These are phyloP conservation scores for Corythornis cristatus DNA, from an alignment of 2,113 vertebrate species.

Conservation along the genomic window DNA sequence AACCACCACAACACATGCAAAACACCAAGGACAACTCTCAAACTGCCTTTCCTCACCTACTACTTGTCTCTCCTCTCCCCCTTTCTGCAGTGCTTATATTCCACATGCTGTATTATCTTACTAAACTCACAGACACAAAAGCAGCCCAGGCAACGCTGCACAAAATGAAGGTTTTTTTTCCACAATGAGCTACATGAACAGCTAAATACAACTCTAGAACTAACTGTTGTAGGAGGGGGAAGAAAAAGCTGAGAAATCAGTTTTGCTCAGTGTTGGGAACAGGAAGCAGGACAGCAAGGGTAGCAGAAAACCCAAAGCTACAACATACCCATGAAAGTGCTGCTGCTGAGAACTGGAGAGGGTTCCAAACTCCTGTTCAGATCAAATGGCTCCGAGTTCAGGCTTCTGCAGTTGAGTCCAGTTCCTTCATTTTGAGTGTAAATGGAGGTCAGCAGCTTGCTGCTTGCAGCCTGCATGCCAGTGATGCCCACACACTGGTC, in stretches of 20 bases:
- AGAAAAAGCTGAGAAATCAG: not conserved
- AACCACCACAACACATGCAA: not conserved
- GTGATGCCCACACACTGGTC: conserved; percentile 61
- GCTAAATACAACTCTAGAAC: not conserved
- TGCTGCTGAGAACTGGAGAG: conserved; percentile 17
- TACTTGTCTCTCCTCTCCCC: not conserved
- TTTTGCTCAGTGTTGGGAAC: not conserved
- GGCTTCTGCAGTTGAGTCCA: conserved; percentile 53
- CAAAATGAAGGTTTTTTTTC: not conserved
- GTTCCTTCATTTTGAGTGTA: conserved; percentile 72
- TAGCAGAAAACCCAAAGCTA: not conserved
- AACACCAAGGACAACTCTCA: not conserved
- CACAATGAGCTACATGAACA: not conserved
- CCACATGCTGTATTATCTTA: not conserved
- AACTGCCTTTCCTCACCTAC: not conserved
- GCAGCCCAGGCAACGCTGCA: not conserved
- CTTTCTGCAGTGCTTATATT: not conserved
- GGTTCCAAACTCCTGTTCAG: conserved; percentile 72
- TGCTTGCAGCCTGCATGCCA: conserved; percentile 39
- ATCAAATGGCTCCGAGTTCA: conserved; percentile 71
- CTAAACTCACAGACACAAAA: not conserved
- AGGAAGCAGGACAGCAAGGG: not conserved
- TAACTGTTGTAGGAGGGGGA: not conserved
- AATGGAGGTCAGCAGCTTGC: conserved; percentile 51
- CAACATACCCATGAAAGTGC: conserved; percentile 89